These are phyloP conservation scores for Aporrectodea caliginosa DNA, from an alignment of 1,140 invertebrate species.

Conservation along the genomic window DNA sequence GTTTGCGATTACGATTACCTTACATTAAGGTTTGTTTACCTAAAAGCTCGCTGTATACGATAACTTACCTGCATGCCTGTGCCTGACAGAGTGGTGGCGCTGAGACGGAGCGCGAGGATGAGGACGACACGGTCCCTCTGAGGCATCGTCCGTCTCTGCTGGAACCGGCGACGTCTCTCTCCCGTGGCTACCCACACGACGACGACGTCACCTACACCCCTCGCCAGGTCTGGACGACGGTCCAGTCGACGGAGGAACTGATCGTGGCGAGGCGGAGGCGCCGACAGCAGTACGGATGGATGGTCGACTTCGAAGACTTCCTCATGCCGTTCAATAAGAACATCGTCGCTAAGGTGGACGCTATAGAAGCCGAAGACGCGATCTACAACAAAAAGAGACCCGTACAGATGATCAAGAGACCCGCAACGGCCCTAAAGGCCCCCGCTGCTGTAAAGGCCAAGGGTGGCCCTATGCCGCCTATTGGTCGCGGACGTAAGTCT, in stretches of 20 bases:
- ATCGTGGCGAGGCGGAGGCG: background rate
- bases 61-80: too few species aligned
- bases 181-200: background rate
- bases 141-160: background rate
- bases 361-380: slow-evolving; percentile 8
- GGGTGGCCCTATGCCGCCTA: too few species aligned
- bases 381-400: background rate
- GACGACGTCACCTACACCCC: background rate
- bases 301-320: slow-evolving; percentile 57
- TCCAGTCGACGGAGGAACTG: background rate
- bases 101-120: background rate
- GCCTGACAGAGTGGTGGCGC: too few species aligned
- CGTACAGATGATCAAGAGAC: background rate
- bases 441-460: too few species aligned
- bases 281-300: slow-evolving; percentile 39
- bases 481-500: too few species aligned
- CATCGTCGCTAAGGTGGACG: slow-evolving; percentile 36
- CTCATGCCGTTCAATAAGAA: slow-evolving; percentile 56
- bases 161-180: background rate
- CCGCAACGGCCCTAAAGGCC: too few species aligned
- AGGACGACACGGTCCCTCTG: background rate
- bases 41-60: too few species aligned
- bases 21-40: too few species aligned
- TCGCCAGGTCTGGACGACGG: background rate
- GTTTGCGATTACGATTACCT: too few species aligned